These are phyloP conservation scores for Clavelina lepadiformis DNA, from an alignment of 23 tunicate genomes.

Conservation along the genomic window DNA sequence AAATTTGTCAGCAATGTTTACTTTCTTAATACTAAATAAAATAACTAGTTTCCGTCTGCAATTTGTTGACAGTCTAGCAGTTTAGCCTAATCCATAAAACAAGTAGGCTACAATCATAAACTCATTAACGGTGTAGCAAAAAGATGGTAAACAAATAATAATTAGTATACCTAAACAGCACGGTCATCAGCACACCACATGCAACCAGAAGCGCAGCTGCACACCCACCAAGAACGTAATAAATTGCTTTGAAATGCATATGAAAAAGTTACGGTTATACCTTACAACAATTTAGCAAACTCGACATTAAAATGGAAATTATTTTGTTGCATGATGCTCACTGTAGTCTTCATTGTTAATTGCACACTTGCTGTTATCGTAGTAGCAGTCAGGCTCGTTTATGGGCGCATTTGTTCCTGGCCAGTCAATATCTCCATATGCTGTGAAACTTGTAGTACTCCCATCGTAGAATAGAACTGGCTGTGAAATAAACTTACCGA, in stretches of 20 bases:
- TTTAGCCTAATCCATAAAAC: no score
- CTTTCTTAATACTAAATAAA: no score
- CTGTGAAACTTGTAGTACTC: slow-evolving; percentile 22
- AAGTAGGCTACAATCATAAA: no score
- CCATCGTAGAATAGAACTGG: slow-evolving; percentile 31
- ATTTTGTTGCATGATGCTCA: no score
- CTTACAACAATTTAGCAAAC: no score
- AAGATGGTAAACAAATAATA: neutral
- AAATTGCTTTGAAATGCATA: slow-evolving; percentile 16
- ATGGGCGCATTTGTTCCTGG: slow-evolving; percentile 48
- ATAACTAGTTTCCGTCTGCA: no score
- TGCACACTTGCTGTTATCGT: slow-evolving; percentile 13
- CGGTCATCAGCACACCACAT: slow-evolving; percentile 5
- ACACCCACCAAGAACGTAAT: slow-evolving; percentile 42
- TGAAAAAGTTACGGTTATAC: neutral
- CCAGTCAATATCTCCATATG: slow-evolving; percentile 62
- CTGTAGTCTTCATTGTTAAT: slow-evolving; percentile 25
- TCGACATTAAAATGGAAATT: no score
- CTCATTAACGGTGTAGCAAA: no score
- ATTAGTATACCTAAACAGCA: slow-evolving; percentile 31
- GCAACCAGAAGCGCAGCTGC: slow-evolving; percentile 19
- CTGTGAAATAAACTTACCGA: slow-evolving; percentile 1
- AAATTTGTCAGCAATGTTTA: no score
- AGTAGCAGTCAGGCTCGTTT: slow-evolving; percentile 63
- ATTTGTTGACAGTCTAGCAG: no score